Base-by-base conservation (phyloP, 2,113 vertebrate genomes). In the Psittacus erithacus region DNA sequence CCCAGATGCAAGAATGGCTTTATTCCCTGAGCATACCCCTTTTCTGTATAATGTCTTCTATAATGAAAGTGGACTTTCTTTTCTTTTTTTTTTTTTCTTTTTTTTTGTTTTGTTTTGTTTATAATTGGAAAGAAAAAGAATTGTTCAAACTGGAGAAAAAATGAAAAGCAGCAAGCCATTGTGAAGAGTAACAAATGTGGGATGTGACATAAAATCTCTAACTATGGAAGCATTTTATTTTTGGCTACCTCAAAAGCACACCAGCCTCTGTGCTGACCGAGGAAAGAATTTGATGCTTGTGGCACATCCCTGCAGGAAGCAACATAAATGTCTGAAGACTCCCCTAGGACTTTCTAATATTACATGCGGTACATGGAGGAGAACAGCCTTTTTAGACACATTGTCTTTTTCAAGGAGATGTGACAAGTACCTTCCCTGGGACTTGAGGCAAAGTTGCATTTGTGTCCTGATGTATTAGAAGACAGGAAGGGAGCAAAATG, bases 311-410 rank as follows among this genome's bases (percentile, higher is more conserved):
- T 80, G 9, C 53, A 82, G 71, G 43, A 46, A 76, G 44, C n/a
- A 70, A 33, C 25, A 77, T 71, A 65, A 88, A 62, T 31, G 43
- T 23, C 68, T 96, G 82, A 88, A 74, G 38, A 33, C 8, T 92
- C 27, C 31, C 11, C 2, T 17, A 33, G 41, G 76, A 59, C 23
- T 55, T 83, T 59, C 13, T 68, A 49, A 28, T 63, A 70, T 65
- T 35, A 63, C 17, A 33, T 41, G 13, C 10, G 64, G 13, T 9
- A 39, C 0, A 0, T 14, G 60, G n/a, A 27, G 41, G 39, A 68
- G 10, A 62, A n/a, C 22, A 81, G 5, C 4, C 41, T 77, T 90
- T 52, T 29, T 29, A 73, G 16, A 76, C 14, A 13, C 57, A 39
- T 16, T 47, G 41, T 49, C 20, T 83, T 81, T 78, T 43, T 46